These are phyloP conservation scores for Hippocampus guttulatus DNA, from an alignment of 2,113 vertebrate species.

Conservation along the genomic window DNA sequence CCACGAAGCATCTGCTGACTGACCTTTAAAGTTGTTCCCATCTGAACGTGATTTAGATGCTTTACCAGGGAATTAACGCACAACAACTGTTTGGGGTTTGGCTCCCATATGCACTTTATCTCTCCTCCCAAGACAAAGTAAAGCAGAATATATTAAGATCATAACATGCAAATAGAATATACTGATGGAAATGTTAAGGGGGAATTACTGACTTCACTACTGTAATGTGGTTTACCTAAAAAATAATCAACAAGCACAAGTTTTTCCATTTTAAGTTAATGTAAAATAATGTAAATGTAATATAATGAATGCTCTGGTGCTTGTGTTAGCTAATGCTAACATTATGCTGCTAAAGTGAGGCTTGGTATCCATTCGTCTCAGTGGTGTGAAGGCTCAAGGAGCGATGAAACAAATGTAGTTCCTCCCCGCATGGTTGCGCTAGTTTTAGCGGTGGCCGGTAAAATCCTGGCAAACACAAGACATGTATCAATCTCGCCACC, in stretches of 20 bases:
- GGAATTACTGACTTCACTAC: too few relatives aligned
- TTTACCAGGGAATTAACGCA: conserved; percentile 1
- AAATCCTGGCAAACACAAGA: conserved; percentile 37
- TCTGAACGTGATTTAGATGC: conserved; percentile 2
- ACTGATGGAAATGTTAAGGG: background rate
- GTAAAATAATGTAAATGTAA: background rate
- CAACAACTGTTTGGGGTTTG: conserved; percentile 4
- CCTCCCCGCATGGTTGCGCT: background rate
- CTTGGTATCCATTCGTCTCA: background rate
- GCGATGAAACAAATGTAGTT: background rate
- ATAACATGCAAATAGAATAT: background rate
- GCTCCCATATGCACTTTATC: background rate
- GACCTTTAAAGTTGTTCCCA: conserved; percentile 6
- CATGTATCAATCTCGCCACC: conserved; percentile 51
- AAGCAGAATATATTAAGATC: background rate
- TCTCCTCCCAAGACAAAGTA: background rate
- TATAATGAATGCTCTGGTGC: background rate
- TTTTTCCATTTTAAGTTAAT: background rate
- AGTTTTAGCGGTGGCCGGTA: conserved; percentile 12
- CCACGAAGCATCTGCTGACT: background rate
- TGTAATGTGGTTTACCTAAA: too few relatives aligned
- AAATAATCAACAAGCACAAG: background rate
- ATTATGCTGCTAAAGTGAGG: background rate
- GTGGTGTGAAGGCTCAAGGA: too few relatives aligned
- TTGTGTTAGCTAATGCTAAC: background rate